phyloP scores from a whole-genome alignment of 2,797 vertebrate genomes.

The Limosa lapponica region DNA sequence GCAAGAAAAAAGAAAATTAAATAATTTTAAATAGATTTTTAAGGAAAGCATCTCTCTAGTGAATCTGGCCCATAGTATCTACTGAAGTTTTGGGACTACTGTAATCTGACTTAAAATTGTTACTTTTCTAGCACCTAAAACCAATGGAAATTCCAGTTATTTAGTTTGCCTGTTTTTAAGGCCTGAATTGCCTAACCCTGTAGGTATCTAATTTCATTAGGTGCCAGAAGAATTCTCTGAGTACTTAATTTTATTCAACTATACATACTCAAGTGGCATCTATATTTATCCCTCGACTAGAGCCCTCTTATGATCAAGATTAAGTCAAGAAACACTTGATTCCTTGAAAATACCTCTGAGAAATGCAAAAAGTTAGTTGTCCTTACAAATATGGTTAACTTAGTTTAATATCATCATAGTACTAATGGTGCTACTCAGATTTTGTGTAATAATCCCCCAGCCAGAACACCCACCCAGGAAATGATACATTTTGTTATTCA shows the following conservation, averaged over 20 bases:
- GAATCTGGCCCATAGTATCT: not conserved
- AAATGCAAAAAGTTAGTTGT: not conserved
- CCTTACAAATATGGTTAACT: not conserved
- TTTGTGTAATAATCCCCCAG: accelerated
- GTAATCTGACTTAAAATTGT: not conserved
- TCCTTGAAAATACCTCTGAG: not conserved
- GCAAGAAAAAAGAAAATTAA: not conserved
- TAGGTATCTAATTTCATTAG: not conserved
- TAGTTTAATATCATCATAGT: not conserved
- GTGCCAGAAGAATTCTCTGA: not conserved
- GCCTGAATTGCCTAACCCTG: not conserved
- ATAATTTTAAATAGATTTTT: not conserved
- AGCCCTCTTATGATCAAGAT: not conserved
- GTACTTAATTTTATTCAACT: not conserved
- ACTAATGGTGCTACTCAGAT: not conserved
- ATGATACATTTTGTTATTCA: not conserved
- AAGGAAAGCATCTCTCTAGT: not conserved
- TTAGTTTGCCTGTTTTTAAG: not conserved
- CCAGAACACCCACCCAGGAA: not conserved
- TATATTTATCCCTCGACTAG: not conserved
- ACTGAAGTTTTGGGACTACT: not conserved
- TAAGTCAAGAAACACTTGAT: not conserved
- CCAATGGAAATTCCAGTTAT: not conserved
- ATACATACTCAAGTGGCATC: not conserved
- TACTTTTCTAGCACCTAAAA: not conserved